Conservation (phyloP, 2,797 vertebrate genomes). For the Anguilla megastoma region DNA sequence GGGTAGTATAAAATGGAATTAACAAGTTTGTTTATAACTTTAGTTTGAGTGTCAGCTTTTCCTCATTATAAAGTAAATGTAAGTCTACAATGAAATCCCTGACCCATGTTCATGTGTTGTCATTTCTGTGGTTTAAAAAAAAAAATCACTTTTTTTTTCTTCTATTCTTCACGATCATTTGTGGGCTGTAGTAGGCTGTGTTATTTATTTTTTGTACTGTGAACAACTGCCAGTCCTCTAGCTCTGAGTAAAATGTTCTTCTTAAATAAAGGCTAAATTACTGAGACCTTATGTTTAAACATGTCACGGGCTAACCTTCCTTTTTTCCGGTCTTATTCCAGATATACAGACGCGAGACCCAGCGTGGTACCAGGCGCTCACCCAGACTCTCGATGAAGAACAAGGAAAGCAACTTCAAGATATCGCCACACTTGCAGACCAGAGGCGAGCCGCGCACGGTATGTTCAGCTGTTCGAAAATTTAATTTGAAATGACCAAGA, state of each 20-base stretch:
- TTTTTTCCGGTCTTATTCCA: slow-evolving; percentile 52
- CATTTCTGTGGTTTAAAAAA: neutral
- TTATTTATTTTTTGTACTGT: neutral
- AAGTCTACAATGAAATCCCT: neutral
- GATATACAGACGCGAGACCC: slow-evolving; percentile 94
- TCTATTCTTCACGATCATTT: neutral
- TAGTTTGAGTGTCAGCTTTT: neutral
- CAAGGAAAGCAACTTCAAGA: slow-evolving; percentile 97
- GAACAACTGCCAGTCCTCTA: neutral
- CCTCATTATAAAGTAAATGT: neutral
- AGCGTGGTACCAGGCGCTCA: slow-evolving; percentile 94
- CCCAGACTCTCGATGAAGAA: slow-evolving; percentile 91
- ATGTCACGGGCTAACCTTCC: neutral
- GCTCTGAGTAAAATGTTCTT: neutral
- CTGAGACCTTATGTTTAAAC: neutral
- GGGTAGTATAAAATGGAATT: neutral
- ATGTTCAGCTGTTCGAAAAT: slow-evolving; percentile 38
- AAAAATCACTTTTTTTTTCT: neutral
- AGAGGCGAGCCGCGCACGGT: slow-evolving; percentile 98
- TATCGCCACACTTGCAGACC: slow-evolving; percentile 95
- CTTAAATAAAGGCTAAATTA: neutral
- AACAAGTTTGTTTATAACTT: neutral
- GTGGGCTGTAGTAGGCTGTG: neutral
- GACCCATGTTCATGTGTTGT: neutral
- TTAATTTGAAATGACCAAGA: neutral